A percentile compares a stretch with the other conserved stretches of the same genome.
Conservation (phyloP, 2,888 invertebrate species). For the Phyto melanocephala region DNA sequence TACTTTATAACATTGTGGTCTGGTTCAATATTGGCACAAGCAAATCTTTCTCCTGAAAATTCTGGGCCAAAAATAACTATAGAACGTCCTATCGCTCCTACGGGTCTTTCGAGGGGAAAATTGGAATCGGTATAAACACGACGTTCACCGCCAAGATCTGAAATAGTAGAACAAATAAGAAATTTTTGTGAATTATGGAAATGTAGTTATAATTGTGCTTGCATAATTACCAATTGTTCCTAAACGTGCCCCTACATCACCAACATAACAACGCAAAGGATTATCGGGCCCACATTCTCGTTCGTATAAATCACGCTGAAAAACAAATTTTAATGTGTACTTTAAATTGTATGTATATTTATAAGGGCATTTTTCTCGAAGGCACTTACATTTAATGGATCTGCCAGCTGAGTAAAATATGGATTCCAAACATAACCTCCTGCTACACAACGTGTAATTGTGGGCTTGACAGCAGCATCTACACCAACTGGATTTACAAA, state of each 20-base stretch:
- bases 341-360: too few species aligned
- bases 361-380: too few species aligned
- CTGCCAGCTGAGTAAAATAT: constrained; percentile 92
- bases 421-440: constrained; percentile 96
- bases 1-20: constrained; percentile 95
- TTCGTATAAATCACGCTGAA: constrained; percentile 88
- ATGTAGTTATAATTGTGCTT: too few species aligned
- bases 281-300: constrained; percentile 93
- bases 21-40: constrained; percentile 94
- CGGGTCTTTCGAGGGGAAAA: constrained; percentile 89
- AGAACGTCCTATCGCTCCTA: constrained; percentile 90
- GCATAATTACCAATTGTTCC: constrained; percentile 85
- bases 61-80: constrained; percentile 91
- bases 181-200: too few species aligned
- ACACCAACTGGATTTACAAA: constrained; percentile 95
- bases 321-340: too few species aligned
- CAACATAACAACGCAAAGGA: constrained; percentile 93
- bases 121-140: constrained; percentile 91
- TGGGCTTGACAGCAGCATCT: constrained; percentile 90
- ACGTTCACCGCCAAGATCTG: constrained; percentile 87
- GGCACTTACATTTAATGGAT: constrained; percentile 90
- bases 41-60: constrained; percentile 85
- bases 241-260: constrained; percentile 91
- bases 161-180: constrained; percentile 62
- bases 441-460: constrained; percentile 90